These are phyloP conservation scores for Anoncus sp. DNA, from an alignment of 2,888 invertebrate genomes.

Conservation along the genomic window DNA sequence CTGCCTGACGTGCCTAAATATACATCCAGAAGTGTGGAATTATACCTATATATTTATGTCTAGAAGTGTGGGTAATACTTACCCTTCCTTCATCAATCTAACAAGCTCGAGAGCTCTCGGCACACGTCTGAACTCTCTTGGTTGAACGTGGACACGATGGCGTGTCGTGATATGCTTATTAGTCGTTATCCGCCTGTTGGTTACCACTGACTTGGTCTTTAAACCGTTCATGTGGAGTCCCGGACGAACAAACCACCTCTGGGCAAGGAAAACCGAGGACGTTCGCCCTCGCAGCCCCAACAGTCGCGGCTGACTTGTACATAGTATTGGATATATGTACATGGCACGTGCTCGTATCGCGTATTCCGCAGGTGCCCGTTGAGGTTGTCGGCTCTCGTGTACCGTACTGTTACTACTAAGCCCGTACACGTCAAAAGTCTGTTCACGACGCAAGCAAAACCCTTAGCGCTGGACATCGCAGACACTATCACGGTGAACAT, in stretches of 20 bases:
- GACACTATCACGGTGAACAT: not conserved
- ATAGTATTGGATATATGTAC: constrained; percentile 17
- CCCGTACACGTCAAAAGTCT: constrained; percentile 33
- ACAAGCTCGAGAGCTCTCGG: constrained; percentile 67
- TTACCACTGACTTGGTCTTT: constrained; percentile 27
- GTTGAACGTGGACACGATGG: constrained; percentile 70
- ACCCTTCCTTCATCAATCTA: constrained; percentile 78
- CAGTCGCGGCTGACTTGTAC: constrained; percentile 14
- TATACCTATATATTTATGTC: constrained; percentile 12
- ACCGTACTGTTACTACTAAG: not conserved
- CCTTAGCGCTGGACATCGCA: constrained; percentile 7
- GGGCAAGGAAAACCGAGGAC: constrained; percentile 19
- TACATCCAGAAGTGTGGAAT: constrained; percentile 34
- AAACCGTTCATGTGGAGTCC: constrained; percentile 4
- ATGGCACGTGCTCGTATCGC: constrained; percentile 30
- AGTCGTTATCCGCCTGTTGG: constrained; percentile 63
- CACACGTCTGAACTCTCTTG: constrained; percentile 31
- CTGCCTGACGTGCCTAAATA: constrained; percentile 33
- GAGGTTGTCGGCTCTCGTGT: constrained; percentile 6
- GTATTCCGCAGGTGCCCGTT: constrained; percentile 33
- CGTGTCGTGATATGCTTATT: constrained; percentile 67
- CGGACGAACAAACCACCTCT: constrained; percentile 9
- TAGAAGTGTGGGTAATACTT: constrained; percentile 40
- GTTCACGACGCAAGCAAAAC: not conserved
- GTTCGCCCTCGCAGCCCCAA: not conserved